These are phyloP conservation scores for Epinephelus coioides DNA, from an alignment of 2,797 vertebrate genomes.

Conservation along the genomic window DNA sequence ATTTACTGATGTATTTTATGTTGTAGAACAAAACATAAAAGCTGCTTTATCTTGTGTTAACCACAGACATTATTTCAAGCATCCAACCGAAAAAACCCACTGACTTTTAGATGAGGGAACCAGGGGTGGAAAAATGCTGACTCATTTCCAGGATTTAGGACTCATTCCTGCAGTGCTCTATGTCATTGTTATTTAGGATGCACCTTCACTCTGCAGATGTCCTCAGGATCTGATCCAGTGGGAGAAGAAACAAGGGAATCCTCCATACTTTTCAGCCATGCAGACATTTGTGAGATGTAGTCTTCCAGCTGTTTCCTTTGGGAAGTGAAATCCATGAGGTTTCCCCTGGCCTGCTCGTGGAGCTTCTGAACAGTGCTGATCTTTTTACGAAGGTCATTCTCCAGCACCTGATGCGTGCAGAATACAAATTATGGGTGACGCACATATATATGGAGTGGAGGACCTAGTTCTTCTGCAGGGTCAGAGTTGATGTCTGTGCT, in stretches of 20 bases:
- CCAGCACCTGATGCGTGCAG: constrained; percentile 87
- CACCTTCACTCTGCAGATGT: constrained; percentile 95
- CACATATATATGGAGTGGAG: background rate
- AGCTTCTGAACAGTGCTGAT: constrained; percentile 89
- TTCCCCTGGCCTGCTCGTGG: constrained; percentile 88
- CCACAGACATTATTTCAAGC: too few species aligned
- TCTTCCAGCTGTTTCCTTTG: constrained; percentile 92
- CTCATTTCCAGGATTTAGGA: too few species aligned
- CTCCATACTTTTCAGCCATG: constrained; percentile 90
- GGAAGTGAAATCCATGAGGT: constrained; percentile 90
- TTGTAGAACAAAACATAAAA: too few species aligned
- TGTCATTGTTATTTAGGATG: background rate
- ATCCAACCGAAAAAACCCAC: too few species aligned
- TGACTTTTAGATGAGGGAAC: too few species aligned
- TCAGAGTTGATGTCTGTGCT: background rate
- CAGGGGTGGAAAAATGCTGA: too few species aligned
- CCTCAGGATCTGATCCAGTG: constrained; percentile 86
- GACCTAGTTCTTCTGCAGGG: background rate
- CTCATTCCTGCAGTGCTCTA: background rate
- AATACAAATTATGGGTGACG: background rate
- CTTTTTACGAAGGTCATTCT: constrained; percentile 93
- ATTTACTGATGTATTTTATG: too few species aligned
- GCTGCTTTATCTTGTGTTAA: too few species aligned
- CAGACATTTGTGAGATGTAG: constrained; percentile 88
- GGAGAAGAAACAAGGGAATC: constrained; percentile 87